Evolutionary conservation across 23 tunicate species (phyloP), one percentile per base, ranked within the genome.

Genomic region (Aplidium turbinatum): DNA sequence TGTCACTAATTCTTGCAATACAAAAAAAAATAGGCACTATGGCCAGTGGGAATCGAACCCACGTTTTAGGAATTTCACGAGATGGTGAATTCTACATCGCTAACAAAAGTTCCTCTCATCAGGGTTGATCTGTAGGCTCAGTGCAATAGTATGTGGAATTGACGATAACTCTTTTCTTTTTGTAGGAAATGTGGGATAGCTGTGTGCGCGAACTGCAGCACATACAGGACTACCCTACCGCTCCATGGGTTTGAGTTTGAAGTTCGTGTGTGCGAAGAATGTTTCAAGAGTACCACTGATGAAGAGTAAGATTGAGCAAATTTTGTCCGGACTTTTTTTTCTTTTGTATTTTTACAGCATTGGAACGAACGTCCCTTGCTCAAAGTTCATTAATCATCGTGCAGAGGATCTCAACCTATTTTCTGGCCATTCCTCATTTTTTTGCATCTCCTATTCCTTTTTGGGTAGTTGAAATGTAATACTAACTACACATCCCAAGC

Each of bases 151-250:
- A n/a, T n/a, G n/a, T n/a, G n/a, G n/a, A n/a, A n/a, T n/a, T n/a
- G n/a, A n/a, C n/a, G n/a, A n/a, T 55, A 20, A 21, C 62, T 61
- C 5, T 29, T 18, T 38, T 35, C 24, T 47, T 48, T 47, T 19
- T 55, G 4, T 35, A 85, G 99, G 36, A 94, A 94, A 65, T 94
- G 99, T 57, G 99, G 99, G 1, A 82, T 60, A 29, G 95, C 95
- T 29, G 78, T 94, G 20, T 94, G 99, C 73, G 95, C 83, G 0
- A 78, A 62, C 9, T 94, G 99, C 68, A 78, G 90, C 45, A 28
- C 78, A 26, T 62, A 78, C 6, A 75, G 79, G 61, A 77, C 84
- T 5, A 72, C 80, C 19, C 68, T 94, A n/a, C 99, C 99, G 1
- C 34, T 76, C 56, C 60, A 61, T 53, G 99, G 99, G 1, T 94